Conservation (phyloP, 2,888 invertebrate genomes). For the Omphaloscelis lunosa region DNA sequence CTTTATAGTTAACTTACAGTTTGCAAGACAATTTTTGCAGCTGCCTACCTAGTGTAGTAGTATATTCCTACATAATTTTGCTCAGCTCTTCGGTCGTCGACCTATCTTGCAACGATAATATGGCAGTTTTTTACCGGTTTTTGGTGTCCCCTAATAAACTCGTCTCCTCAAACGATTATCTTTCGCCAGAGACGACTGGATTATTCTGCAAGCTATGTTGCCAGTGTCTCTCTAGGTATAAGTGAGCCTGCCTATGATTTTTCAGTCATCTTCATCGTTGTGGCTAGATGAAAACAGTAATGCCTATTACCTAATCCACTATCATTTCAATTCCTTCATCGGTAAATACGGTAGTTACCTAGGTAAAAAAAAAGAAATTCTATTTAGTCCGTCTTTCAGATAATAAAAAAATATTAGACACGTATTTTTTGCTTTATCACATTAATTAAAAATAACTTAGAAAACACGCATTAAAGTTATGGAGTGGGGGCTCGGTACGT, state of each 20-base stretch:
- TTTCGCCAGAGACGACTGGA: neutral
- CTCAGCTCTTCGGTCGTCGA: neutral
- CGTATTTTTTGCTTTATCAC: too few relatives aligned
- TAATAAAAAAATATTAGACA: too few relatives aligned
- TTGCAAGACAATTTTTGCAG: neutral
- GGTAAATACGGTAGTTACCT: too few relatives aligned
- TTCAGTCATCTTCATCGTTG: neutral
- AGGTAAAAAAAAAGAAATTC: too few relatives aligned
- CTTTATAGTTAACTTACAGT: too few relatives aligned
- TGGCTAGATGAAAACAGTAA: neutral
- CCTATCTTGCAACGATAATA: neutral
- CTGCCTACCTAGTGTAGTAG: neutral
- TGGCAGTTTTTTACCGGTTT: neutral
- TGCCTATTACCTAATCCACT: too few relatives aligned
- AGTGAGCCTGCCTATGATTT: neutral
- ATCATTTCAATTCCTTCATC: neutral
- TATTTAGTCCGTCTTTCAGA: too few relatives aligned
- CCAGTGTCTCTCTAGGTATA: neutral
- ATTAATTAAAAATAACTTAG: too few relatives aligned
- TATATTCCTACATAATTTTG: too few relatives aligned
- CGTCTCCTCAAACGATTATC: neutral
- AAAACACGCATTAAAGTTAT: too few relatives aligned
- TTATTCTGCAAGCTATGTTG: neutral
- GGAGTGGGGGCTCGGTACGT: too few relatives aligned
- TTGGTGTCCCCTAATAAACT: neutral